A percentile compares a stretch with the other conserved stretches of the same genome.
These are phyloP conservation scores for Pristionchus maxplancki DNA, from an alignment of 2,888 invertebrate species.

Conservation along the genomic window DNA sequence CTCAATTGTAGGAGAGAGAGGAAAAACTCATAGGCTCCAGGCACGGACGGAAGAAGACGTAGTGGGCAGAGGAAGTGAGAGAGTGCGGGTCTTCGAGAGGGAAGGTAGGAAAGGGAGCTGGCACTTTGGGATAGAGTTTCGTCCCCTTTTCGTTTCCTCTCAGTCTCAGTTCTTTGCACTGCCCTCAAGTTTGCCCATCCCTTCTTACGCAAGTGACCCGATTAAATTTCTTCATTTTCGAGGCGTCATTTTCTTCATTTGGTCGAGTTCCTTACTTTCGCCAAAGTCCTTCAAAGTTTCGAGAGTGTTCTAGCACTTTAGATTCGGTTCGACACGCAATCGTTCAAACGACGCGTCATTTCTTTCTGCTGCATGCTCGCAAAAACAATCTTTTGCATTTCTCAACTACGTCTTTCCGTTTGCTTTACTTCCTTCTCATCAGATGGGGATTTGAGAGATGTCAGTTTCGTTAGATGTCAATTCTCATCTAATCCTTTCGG, in stretches of 20 bases:
- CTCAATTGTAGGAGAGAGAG: neutral
- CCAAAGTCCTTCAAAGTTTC: neutral
- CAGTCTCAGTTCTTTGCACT: constrained; percentile 1
- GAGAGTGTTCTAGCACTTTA: neutral
- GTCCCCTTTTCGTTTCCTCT: no score
- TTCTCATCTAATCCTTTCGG: neutral
- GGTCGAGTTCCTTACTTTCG: neutral
- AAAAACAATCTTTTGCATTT: neutral
- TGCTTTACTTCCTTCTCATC: neutral
- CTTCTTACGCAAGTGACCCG: neutral
- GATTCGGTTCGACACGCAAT: neutral
- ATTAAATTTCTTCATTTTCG: neutral
- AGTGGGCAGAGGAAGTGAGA: neutral
- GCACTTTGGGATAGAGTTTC: constrained; percentile 18
- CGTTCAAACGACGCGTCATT: neutral
- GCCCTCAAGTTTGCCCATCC: constrained; percentile 17
- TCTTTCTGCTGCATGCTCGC: no score
- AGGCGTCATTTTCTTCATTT: neutral
- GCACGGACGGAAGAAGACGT: neutral
- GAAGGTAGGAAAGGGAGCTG: neutral
- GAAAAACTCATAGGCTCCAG: neutral
- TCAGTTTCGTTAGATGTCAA: neutral
- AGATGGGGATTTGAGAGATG: neutral
- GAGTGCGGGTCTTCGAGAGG: neutral
- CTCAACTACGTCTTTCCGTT: neutral